These are phyloP conservation scores for Tribolium castaneum DNA, from an alignment of 1,140 invertebrate genomes.

Conservation along the genomic window DNA sequence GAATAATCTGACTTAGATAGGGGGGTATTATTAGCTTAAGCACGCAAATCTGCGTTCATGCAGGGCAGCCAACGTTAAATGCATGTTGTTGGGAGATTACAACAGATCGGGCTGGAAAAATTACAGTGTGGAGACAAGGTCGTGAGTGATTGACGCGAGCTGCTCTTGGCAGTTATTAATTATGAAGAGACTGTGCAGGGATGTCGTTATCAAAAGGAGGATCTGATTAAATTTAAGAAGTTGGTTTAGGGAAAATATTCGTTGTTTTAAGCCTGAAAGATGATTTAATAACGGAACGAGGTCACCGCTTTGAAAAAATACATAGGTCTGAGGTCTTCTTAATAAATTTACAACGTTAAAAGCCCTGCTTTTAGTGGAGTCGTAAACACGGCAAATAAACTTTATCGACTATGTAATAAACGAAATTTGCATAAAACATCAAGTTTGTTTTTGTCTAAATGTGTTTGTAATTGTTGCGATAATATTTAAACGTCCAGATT, in stretches of 20 bases:
- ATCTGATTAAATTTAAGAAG: conserved; percentile 4
- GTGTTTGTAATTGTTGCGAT: conserved; percentile 8
- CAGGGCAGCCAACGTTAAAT: conserved; percentile 4
- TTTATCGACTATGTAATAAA: conserved; percentile 13
- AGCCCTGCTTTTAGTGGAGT: neutral
- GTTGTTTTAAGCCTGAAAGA: neutral
- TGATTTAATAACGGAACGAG: neutral
- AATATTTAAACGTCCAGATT: neutral
- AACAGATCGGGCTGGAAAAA: neutral
- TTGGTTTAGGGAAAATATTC: neutral
- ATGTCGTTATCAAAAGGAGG: neutral
- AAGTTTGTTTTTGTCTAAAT: conserved; percentile 10
- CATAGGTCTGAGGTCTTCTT: neutral
- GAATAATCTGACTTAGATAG: conserved; percentile 33
- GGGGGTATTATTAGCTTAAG: conserved; percentile 20
- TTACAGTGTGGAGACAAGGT: neutral
- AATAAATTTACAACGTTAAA: conserved; percentile 26
- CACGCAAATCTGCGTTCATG: conserved; percentile 14
- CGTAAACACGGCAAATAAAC: conserved; percentile 22
- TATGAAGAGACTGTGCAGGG: neutral
- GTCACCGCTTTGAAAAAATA: conserved; percentile 3
- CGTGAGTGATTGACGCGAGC: neutral
- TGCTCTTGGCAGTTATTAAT: conserved; percentile 11
- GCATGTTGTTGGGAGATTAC: conserved; percentile 14
- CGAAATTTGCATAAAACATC: conserved; percentile 2